A percentile compares a stretch with the other conserved stretches of the same genome.
phyloP scores from a whole-genome alignment of 1,140 invertebrate species.

The Drosophila grimshawi region DNA sequence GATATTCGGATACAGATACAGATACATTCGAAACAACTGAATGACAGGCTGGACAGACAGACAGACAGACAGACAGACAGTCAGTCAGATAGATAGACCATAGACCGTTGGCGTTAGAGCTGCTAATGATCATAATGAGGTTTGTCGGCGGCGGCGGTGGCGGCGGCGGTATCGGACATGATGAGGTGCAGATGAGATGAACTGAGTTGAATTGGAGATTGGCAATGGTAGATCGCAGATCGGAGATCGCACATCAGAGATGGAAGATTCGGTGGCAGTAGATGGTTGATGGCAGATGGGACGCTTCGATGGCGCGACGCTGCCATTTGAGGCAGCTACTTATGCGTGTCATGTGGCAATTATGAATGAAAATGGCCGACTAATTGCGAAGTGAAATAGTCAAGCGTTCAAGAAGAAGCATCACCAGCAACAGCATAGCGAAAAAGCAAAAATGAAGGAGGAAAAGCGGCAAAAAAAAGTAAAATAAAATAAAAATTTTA shows the following conservation, averaged over 20 bases:
- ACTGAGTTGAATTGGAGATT: conserved; percentile 26
- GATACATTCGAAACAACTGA: conserved; percentile 12
- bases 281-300: conserved; percentile 6
- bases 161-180: neutral
- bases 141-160: conserved; percentile 20
- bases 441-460: neutral
- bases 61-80: neutral
- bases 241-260: neutral
- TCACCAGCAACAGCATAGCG: neutral
- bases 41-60: neutral
- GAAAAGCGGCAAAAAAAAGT: conserved; percentile 6
- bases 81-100: conserved; percentile 1
- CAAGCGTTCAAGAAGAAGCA: conserved; percentile 7
- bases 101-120: conserved; percentile 31
- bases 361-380: conserved; percentile 58
- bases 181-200: conserved; percentile 29
- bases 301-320: conserved; percentile 17
- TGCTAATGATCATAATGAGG: conserved; percentile 55
- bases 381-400: conserved; percentile 53
- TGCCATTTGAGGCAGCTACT: conserved; percentile 56
- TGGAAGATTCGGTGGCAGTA: neutral
- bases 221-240: neutral
- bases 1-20: neutral
- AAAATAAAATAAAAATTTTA: neutral
- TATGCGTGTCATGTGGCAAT: conserved; percentile 66